A percentile compares a stretch with the other conserved stretches of the same genome.
Conservation (phyloP, 2,797 vertebrate genomes). For the Ataeniobius toweri region DNA sequence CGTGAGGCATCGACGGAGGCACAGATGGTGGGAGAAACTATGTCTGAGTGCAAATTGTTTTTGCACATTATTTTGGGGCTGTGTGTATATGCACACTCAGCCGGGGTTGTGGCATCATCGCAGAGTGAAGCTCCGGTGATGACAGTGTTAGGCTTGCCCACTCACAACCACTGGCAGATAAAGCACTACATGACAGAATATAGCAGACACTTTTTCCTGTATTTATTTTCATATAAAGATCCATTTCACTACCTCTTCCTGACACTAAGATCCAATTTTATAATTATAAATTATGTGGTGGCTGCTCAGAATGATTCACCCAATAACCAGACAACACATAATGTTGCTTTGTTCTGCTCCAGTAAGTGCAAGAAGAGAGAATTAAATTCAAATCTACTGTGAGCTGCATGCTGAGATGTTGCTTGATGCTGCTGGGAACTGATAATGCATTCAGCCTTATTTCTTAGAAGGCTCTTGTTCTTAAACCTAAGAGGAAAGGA, state of each 20-base stretch:
- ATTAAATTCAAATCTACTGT: not conserved
- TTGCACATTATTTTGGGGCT: constrained; percentile 62
- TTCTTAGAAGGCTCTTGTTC: not conserved
- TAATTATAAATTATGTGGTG: not conserved
- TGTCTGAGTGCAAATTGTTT: constrained; percentile 62
- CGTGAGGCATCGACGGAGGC: constrained; percentile 44
- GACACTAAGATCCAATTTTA: not conserved
- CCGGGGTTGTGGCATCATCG: constrained; percentile 56
- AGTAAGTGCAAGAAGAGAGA: not conserved
- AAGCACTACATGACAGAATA: not conserved
- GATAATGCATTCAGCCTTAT: not conserved
- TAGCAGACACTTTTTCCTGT: not conserved
- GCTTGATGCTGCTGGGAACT: constrained; percentile 3
- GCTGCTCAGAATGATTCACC: not conserved
- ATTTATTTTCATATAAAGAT: not conserved
- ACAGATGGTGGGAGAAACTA: constrained; percentile 62
- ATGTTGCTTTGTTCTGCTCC: not conserved
- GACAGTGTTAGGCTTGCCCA: constrained; percentile 48
- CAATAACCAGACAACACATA: not conserved
- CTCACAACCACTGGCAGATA: not conserved
- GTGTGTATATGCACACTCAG: constrained; percentile 39
- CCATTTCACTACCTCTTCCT: constrained; percentile 2
- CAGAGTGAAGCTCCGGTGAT: constrained; percentile 35
- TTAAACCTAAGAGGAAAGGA: not conserved
- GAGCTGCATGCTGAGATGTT: not conserved